Base-by-base conservation (phyloP, 2,113 vertebrate species). In the Eira barbara region DNA sequence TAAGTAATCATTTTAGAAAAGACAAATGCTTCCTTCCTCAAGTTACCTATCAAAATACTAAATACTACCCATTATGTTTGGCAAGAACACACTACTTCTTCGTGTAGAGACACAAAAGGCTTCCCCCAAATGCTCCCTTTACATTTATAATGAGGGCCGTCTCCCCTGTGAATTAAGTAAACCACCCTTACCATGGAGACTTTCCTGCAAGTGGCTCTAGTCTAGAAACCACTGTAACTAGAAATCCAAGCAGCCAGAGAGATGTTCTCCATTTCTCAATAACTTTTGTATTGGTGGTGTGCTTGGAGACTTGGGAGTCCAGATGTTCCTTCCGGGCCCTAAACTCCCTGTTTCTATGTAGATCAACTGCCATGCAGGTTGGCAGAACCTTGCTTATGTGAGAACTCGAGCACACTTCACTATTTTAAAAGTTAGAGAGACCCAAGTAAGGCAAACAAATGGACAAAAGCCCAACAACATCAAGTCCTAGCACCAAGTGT, bases 31-130 rank as follows among this genome's bases (percentile, higher is more conserved):
- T 91, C 42, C 23, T 96, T 79, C 42, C 85, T 85, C 23, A 86
- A 89, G 52, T 86, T 59, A 84, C 36, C 25, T 89, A 79, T 93
- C 52, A 89, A 93, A 96, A 95, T 89, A 67, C 29, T 61, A 95
- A 89, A 61, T 90, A 85, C 1, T 42, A 23, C n/a, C 36, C 47
- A 71, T 82, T 95, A 69, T 69, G 34, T 83, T 86, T 85, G n/a
- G 45, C 61, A 91, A 65, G 63, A 88, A 82, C 57, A 81, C 6
- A 21, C 31, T 49, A 65, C 17, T 80, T 65, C 73, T 81, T 45
- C 10, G 14, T 20, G 3, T 29, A 78, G 69, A 11, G 69, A 94
- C 36, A 88, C 57, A 83, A 95, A 42, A 88, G 76, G 52, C 47
- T 69, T 80, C 34, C 52, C 47, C n/a, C 7, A 71, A n/a, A 36